Base-by-base conservation (phyloP, 2,113 vertebrate species). In the Actenoides hombroni region DNA sequence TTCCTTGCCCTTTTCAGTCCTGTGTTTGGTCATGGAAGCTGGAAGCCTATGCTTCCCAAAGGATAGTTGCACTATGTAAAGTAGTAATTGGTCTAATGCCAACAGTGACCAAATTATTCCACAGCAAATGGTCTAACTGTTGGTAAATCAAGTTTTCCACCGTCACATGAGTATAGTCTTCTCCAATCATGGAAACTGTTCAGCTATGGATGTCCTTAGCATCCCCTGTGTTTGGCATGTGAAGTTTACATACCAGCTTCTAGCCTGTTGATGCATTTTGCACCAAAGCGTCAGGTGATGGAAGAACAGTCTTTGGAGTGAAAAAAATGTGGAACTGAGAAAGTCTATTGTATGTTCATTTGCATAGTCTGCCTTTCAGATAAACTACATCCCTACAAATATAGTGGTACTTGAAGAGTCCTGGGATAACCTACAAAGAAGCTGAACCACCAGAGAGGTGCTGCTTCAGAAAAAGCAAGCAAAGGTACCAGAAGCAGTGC, bases 201-300 rank as follows among this genome's bases (percentile, higher is more conserved):
- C 75, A 91, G 63, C 59, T 90, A 44, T 35, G 51, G 75, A 56
- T 63, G 46, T 67, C 79, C 79, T 90, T 44, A 80, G 64, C 67
- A 54, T 80, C 93, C 67, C 54, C 29, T 39, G 4, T 60, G 39
- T 54, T 86, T 78, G 93, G 82, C 90, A 92, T 68, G 83, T 92
- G 78, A 90, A 64, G 70, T 93, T 94, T 88, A 90, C 90, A 84
- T 88, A 92, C 88, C 69, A 93, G 24, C 68, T 92, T 86, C 79
- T 67, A 67, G 64, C 64, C 59, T 90, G 85, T 57, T 80, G 79
- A 80, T 88, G 71, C 17, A 8, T 88, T 95, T 86, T 95, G 51
- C 63, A 95, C 64, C 90, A 59, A 89, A 89, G 78, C 44, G 65
- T 84, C 77, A 90, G 71, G 73, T 9, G 6, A 51, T 21, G 87